Base-by-base conservation (phyloP, 2,113 vertebrate species). In the Uria aalge region DNA sequence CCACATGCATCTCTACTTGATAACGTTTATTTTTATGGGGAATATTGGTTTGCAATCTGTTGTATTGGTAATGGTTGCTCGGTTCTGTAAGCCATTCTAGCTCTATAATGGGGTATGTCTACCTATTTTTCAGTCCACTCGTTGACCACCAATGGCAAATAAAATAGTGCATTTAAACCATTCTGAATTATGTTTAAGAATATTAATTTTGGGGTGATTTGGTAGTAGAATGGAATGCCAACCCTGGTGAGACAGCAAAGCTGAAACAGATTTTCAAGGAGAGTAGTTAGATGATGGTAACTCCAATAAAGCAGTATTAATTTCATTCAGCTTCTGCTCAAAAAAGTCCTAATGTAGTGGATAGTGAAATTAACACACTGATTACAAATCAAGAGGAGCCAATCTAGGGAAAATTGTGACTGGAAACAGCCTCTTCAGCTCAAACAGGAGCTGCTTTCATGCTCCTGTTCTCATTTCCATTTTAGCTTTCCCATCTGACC, bases 401-500 rank as follows among this genome's bases (percentile, higher is more conserved):
- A 29, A 0, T 72, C 30, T 47, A 36, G 22, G 68, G 87, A 22
- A 85, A 91, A 81, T 32, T 67, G 43, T 64, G 47, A 50, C n/a
- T 85, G 29, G 12, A 78, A 94, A 52, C 38, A 85, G 69, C 38
- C 56, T 85, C 26, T 91, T 84, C 38, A 87, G 52, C 52, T 79
- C 38, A 87, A 75, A 88, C 50, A 63, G 69, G 43, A 94, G 62
- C 22, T 94, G 29, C 3, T 5, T 75, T 94, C 77, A n/a, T 90
- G 68, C 15, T 87, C 27, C 22, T 57, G n/a, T 71, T 94, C 88
- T 94, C 66, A 68, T 79, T 96, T 87, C 56, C 52, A 68, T 88
- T 95, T 93, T 88, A 93, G 73, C 43, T 78, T 72, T 85, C 77
- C 69, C 60, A 78, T 85, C 41, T 92, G 90, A 96, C 62, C 69